A percentile compares a stretch with the other conserved stretches of the same genome.
These are phyloP conservation scores for Ceyx melanurus DNA, from an alignment of 2,113 vertebrate genomes.

Conservation along the genomic window DNA sequence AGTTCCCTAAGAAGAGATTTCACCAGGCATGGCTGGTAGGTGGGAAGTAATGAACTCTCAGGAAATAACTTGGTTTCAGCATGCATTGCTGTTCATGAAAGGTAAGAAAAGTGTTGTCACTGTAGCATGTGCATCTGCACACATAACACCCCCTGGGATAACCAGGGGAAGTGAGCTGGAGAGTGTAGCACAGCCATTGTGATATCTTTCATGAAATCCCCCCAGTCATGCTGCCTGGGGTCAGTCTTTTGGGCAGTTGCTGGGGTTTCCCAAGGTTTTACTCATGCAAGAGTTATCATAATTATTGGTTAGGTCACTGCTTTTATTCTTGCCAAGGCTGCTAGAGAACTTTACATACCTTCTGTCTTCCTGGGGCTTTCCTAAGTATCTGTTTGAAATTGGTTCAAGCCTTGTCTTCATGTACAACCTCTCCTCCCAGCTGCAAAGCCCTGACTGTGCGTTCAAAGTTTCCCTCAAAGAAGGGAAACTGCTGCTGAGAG, in stretches of 20 bases:
- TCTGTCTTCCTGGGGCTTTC: not conserved
- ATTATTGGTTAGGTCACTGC: not conserved
- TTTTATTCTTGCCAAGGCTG: not conserved
- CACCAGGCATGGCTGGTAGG: not conserved
- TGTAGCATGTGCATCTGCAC: not conserved
- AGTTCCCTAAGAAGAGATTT: not conserved
- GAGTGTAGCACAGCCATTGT: not conserved
- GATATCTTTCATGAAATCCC: not conserved
- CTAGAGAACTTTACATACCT: not conserved
- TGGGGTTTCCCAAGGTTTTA: not conserved
- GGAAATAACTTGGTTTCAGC: not conserved
- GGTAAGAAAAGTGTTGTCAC: not conserved
- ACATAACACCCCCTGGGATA: not conserved
- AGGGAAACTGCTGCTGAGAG: not conserved
- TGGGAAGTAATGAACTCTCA: not conserved
- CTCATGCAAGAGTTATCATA: not conserved
- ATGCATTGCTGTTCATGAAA: not conserved
- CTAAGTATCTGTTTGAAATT: not conserved
- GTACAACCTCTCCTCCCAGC: not conserved
- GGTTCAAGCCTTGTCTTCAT: not conserved
- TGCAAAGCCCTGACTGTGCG: not conserved
- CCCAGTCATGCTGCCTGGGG: not conserved
- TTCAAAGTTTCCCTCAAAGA: not conserved
- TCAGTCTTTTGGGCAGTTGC: not conserved
- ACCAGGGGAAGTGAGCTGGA: not conserved